phyloP scores from a whole-genome alignment of 2,797 vertebrate species.

The Gymnodraco acuticeps region DNA sequence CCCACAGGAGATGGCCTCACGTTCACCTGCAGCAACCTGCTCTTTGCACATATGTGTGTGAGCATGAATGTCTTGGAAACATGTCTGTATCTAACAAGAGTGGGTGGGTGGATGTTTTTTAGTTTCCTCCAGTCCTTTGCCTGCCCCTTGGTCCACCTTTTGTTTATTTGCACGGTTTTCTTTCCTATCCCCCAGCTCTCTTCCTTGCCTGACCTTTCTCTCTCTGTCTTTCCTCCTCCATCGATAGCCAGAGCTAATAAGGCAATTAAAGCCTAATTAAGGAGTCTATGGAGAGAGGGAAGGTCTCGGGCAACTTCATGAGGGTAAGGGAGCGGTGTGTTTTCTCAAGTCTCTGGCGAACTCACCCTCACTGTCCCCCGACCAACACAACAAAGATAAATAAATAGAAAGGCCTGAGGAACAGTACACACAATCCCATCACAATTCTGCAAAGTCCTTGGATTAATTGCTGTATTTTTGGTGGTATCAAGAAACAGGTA shows the following conservation, averaged over 20 bases:
- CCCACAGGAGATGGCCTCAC: slow-evolving; percentile 42
- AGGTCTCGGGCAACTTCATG: slow-evolving; percentile 70
- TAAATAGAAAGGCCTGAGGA: slow-evolving; percentile 23
- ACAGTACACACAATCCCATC: slow-evolving; percentile 18
- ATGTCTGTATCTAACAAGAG: background rate
- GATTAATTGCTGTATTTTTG: slow-evolving; percentile 21
- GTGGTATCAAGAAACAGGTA: slow-evolving; percentile 26
- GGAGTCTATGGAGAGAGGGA: slow-evolving; percentile 76
- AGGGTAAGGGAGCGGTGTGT: slow-evolving; percentile 53
- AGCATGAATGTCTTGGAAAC: slow-evolving; percentile 3
- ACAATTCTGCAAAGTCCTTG: background rate
- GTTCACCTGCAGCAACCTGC: slow-evolving; percentile 20
- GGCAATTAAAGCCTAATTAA: slow-evolving; percentile 86
- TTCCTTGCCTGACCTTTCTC: slow-evolving; percentile 49
- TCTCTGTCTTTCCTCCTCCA: slow-evolving; percentile 53
- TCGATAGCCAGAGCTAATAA: slow-evolving; percentile 83
- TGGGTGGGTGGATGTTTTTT: slow-evolving; percentile 17
- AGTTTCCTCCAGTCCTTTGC: slow-evolving; percentile 19
- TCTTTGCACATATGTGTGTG: slow-evolving; percentile 8
- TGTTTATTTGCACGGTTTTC: slow-evolving; percentile 51
- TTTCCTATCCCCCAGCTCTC: slow-evolving; percentile 44
- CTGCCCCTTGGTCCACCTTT: slow-evolving; percentile 21
- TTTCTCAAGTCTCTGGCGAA: slow-evolving; percentile 51
- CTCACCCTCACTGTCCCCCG: slow-evolving; percentile 35
- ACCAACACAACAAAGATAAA: slow-evolving; percentile 42